phyloP scores from a whole-genome alignment of 2,113 vertebrate genomes.

The Neoarius graeffei region DNA sequence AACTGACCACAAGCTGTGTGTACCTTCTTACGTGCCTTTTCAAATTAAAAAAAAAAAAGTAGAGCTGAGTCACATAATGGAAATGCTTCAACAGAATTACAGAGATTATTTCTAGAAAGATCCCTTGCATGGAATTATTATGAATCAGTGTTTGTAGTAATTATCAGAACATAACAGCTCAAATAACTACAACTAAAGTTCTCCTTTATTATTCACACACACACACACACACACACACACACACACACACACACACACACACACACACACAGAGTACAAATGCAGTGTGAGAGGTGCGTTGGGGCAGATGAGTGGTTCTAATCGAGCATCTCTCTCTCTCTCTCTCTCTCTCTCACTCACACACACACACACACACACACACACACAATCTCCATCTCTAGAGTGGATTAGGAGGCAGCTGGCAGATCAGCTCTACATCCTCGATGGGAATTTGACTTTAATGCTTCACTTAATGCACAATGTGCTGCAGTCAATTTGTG shows the following conservation, averaged over 20 bases:
- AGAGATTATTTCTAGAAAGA: neutral
- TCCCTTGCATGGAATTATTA: neutral
- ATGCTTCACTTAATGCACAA: conserved; percentile 39
- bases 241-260: conserved; percentile 13
- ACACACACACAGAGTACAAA: conserved; percentile 19
- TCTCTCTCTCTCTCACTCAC: neutral
- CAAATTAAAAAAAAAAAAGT: neutral
- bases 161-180: neutral
- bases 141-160: neutral
- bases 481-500: conserved; percentile 13
- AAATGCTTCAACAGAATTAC: neutral
- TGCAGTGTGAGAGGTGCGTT: conserved; percentile 30
- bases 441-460: conserved; percentile 56
- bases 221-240: neutral
- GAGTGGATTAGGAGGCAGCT: conserved; percentile 54
- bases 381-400: conserved; percentile 19
- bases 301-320: conserved; percentile 32
- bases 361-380: conserved; percentile 26
- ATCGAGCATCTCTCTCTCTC: neutral
- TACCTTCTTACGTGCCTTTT: neutral
- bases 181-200: neutral
- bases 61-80: neutral
- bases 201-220: neutral
- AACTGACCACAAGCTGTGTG: neutral
- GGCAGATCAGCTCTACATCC: conserved; percentile 51